These are phyloP conservation scores for Galeopsomyia nigrocyanea DNA, from an alignment of 2,888 invertebrate species.

Conservation along the genomic window DNA sequence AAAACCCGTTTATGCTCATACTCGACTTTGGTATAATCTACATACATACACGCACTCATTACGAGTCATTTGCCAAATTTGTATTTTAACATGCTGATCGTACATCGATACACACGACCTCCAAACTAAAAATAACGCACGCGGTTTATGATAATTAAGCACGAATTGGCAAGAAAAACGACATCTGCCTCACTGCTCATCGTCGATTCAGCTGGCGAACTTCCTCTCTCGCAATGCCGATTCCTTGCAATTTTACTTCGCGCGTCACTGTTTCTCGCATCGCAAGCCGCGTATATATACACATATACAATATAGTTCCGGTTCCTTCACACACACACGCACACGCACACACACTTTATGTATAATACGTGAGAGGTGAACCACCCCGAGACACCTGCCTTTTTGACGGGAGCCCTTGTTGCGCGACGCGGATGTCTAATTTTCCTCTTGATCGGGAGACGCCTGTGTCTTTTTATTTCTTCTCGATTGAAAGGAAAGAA, in stretches of 20 bases:
- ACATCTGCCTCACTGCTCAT: not conserved
- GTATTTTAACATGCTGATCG: no score
- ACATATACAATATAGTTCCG: no score
- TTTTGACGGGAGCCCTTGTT: not conserved
- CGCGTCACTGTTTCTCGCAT: not conserved
- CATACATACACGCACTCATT: no score
- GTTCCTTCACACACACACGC: not conserved
- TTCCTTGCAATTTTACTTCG: not conserved
- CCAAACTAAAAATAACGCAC: no score
- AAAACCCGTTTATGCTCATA: no score
- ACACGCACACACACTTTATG: not conserved
- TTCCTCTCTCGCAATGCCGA: slow-evolving; percentile 12
- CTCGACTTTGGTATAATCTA: no score
- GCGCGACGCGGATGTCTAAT: not conserved
- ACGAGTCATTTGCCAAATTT: no score
- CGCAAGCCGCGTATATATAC: no score
- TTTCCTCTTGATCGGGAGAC: not conserved
- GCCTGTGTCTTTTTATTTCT: not conserved
- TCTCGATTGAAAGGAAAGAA: not conserved
- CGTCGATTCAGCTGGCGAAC: slow-evolving; percentile 10
- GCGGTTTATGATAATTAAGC: no score
- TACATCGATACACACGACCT: no score
- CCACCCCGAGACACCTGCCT: slow-evolving; percentile 40
- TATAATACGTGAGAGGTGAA: slow-evolving; percentile 20
- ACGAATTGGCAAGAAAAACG: no score